Evolutionary conservation across 2,113 vertebrate species (phyloP), one percentile per base, ranked within the genome.

Genomic region (Oceanodroma tethys): DNA sequence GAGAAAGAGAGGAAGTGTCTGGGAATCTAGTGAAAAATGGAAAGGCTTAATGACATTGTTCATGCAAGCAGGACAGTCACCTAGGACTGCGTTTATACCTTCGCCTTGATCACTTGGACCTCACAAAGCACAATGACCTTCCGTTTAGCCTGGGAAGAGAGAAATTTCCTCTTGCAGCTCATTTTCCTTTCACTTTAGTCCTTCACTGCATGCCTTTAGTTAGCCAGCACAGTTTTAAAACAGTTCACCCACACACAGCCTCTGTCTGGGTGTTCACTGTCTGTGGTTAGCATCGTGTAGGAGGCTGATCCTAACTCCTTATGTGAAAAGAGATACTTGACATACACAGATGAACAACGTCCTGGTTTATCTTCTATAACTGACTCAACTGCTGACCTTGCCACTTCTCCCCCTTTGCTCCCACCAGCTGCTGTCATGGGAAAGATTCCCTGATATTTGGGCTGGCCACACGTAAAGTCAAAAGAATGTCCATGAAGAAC

Each of bases 381-480:
- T 93, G 95, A 84, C 79, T 93, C 97, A 90, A 79, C 92, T 97
- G 96, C 94, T 98, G 98, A 98, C 98, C 97, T 97, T 97, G 76
- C 96, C 85, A 96, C 92, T 97, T 95, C 97, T 97, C 96, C 97
- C 97, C 96, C 96, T 96, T 92, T 74, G 92, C 97, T 97, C 96
- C 80, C 96, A 95, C 98, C 98, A 98, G 98, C 98, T 98, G 98
- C 97, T 98, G 98, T 98, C 97, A 97, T 97, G 97, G 96, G 97
- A 98, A 98, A 98, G 97, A 98, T 97, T 95, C 87, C 78, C 97
- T 95, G 97, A 98, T 98, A 97, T 96, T 95, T 89, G 94, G 94
- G 95, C 95, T 97, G 97, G 97, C 98, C 93, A 88, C 97, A 97
- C 42, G 42, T 92, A 95, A 95, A 98, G 96, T 97, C 97, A 90